Percentiles rank a stretch among this genome's conserved stretches.
These are phyloP conservation scores for Nannoperca australis DNA, from an alignment of 2,797 vertebrate species.

Conservation along the genomic window DNA sequence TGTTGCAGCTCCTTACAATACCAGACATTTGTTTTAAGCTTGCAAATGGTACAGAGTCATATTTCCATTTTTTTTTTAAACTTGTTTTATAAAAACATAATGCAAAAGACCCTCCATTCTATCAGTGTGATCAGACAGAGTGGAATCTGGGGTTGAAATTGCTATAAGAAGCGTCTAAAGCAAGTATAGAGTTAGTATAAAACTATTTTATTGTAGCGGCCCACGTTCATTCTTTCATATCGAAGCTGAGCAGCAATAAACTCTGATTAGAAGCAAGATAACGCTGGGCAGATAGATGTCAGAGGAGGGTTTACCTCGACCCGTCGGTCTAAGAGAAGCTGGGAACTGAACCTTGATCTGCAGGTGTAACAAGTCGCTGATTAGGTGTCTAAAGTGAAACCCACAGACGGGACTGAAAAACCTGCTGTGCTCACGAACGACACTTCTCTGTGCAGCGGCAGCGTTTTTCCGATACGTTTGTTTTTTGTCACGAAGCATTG, in stretches of 20 bases:
- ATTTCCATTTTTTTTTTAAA: neutral
- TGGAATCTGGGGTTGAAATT: neutral
- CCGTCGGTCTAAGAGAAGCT: neutral
- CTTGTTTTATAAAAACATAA: neutral
- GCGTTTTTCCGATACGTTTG: neutral
- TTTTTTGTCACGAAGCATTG: neutral
- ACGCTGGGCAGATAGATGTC: neutral
- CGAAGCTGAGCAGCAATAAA: neutral
- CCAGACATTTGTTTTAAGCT: neutral
- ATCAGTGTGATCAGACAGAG: neutral
- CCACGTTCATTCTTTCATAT: neutral
- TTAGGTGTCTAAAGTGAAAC: constrained; percentile 12
- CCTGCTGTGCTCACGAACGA: accelerated
- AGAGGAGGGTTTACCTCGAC: neutral
- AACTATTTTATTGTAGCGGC: neutral
- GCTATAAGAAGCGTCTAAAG: neutral
- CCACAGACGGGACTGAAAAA: neutral
- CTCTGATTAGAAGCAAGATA: neutral
- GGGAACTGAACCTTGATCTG: constrained; percentile 25
- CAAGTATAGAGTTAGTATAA: neutral
- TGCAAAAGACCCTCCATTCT: neutral
- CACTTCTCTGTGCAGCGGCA: neutral
- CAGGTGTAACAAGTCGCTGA: neutral
- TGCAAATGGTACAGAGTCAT: neutral
- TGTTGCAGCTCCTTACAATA: neutral